Evolutionary conservation across 2,797 vertebrate genomes (phyloP).

Genomic region (Typhlichthys eigenmanni): DNA sequence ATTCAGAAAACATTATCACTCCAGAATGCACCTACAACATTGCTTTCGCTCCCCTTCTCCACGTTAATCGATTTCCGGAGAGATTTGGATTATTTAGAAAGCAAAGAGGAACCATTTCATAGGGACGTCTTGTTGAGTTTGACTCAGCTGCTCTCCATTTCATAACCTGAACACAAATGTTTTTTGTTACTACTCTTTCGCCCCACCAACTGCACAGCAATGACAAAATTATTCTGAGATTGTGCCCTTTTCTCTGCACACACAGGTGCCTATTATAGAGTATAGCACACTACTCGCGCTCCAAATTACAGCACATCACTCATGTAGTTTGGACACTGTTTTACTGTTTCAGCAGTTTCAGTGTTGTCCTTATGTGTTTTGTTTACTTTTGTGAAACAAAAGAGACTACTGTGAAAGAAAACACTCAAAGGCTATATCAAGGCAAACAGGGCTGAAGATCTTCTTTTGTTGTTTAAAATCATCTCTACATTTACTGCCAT

Average conservation of each 20-base stretch:
- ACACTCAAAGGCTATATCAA: background rate
- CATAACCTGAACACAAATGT: conserved; percentile 31
- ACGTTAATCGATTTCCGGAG: conserved; percentile 28
- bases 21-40: conserved; percentile 28
- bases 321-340: conserved; percentile 15
- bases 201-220: conserved; percentile 2
- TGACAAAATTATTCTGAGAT: conserved; percentile 38
- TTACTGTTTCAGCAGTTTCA: conserved; percentile 1
- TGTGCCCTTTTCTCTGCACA: conserved; percentile 24
- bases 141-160: background rate
- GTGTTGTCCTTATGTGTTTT: conserved; percentile 11
- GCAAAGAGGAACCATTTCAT: conserved; percentile 35
- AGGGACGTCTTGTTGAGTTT: conserved; percentile 18
- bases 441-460: background rate
- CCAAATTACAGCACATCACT: background rate
- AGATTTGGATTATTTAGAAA: conserved; percentile 52
- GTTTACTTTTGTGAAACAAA: conserved; percentile 4
- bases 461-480: background rate
- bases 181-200: conserved; percentile 26
- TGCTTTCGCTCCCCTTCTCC: conserved; percentile 19
- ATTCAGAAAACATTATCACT: conserved; percentile 43
- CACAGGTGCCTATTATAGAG: conserved; percentile 11
- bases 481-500: background rate
- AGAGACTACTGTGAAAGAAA: conserved; percentile 3
- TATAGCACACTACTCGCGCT: conserved; percentile 1